Evolutionary conservation across 2,888 invertebrate genomes (phyloP), one percentile per base, ranked within the genome.

Genomic region (Idaea straminata): DNA sequence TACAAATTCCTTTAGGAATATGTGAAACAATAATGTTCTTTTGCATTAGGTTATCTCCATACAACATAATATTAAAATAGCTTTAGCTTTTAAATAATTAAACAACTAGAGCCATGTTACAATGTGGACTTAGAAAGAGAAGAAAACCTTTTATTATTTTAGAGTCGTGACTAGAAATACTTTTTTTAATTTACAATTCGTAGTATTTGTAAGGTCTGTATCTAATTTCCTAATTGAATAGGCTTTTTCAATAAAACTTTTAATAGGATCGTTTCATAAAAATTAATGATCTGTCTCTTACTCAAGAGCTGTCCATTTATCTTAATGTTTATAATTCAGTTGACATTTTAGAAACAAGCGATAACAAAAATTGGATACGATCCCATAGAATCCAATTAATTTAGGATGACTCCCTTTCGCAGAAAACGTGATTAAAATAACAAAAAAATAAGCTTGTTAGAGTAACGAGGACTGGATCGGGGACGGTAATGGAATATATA

Each of bases 301-400:
- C 57, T 65, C 15, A 34, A 59, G 34, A 66, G 71, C 72, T 74
- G 68, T 62, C 15, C 65, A 69, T 65, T 73, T 72, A 67, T 73
- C 71, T 74, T 64, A 16, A 35, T 66, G 62, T 64, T 60, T 66
- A 61, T 67, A 65, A 73, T 72, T 69, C 62, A 65, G 70, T 47
- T 76, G 76, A 76, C 74, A 75, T 77, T 77, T 25, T 74, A 69
- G 74, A 76, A 81, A 79, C 76, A 78, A 79, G 74, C 66, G 76
- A 78, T 75, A 75, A 74, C 75, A 75, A 80, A 81, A 82, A 83
- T 81, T 80, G 81, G 77, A 75, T 79, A 77, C 74, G 82, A 78
- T 80, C 77, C 78, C 75, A 77, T 82, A 79, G 82, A 86, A 88
- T 80, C 83, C 84, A 88, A 88, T 89, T 89, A 89, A 86, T 86